Base-by-base conservation (phyloP, 1,140 invertebrate genomes). In the Ditylenchus dipsaci region DNA sequence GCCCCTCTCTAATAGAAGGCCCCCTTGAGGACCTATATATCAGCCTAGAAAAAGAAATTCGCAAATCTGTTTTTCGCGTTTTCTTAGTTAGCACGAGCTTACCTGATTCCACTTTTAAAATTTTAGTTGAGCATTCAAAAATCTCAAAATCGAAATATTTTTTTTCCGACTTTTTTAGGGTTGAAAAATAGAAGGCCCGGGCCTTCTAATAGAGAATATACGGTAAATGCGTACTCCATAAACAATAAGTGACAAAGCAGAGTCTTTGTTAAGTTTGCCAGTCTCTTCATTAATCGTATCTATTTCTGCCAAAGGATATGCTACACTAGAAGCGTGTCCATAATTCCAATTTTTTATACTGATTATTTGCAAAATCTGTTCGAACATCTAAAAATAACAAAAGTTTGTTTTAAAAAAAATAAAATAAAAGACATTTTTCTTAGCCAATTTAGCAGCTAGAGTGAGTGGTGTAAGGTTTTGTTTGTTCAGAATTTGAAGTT, bases 241-340 rank as follows among this genome's bases (percentile, higher is more conserved):
- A 5, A 95, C 92, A n/a, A 97, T 92, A n/a, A 96, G 88, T 87
- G 95, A 95, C 3, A 97, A 85, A 0, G 91, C 93, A 0, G 93
- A 96, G 77, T 91, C 90, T 76, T 91, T 92, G 80, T 91, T 93
- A 8, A 97, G 93, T 57, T 90, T 88, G 26, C 95, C 95, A 8
- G 90, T 92, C 74, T 89, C 87, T 0, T 90, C 89, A 78, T 94
- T 91, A 70, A 98, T 97, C 0, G 94, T 97, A 82, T 98, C 95
- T 23, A 97, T 91, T 84, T 93, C 90, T 0, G 90, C 89, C n/a
- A 98, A 83, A 0, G 95, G 94, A 85, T 97, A 97, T 0, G 93
- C 94, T 0, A 93, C 93, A 84, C 93, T 97, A 0, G 91, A 94
- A 9, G 96, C 93, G 77, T 91, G 92, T 0, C 91, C 85, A 71